Evolutionary conservation across 2,797 vertebrate species (phyloP).

Genomic region (Parambassis ranga): DNA sequence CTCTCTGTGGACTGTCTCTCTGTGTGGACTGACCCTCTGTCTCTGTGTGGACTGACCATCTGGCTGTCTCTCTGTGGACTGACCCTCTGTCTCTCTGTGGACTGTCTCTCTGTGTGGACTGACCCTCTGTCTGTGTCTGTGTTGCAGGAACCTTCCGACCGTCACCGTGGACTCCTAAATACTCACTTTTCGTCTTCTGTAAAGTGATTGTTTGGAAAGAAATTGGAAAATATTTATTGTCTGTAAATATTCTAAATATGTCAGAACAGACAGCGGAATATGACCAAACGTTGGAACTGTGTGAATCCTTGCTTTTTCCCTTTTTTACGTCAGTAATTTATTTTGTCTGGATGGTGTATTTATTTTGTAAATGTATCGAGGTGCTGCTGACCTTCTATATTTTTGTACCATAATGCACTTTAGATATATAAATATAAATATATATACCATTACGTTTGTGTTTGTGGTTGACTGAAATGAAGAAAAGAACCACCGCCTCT

Average conservation of each 20-base stretch:
- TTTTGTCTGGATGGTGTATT: slow-evolving; percentile 94
- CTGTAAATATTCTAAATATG: slow-evolving; percentile 94
- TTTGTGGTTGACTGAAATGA: slow-evolving; percentile 87
- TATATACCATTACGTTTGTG: slow-evolving; percentile 84
- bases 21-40: too few species aligned
- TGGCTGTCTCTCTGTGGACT: too few species aligned
- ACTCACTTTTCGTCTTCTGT: slow-evolving; percentile 84
- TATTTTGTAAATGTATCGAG: slow-evolving; percentile 97
- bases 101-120: background rate
- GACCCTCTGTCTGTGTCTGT: background rate
- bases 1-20: too few species aligned
- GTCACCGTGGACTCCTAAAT: slow-evolving; percentile 79
- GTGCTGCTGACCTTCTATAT: slow-evolving; percentile 97
- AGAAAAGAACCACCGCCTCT: slow-evolving; percentile 70
- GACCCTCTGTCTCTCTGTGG: too few species aligned
- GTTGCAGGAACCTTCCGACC: slow-evolving; percentile 81
- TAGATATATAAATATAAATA: slow-evolving; percentile 92
- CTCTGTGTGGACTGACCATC: too few species aligned
- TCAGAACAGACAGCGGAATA: slow-evolving; percentile 75
- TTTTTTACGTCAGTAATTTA: slow-evolving; percentile 90
- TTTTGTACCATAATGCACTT: slow-evolving; percentile 99
- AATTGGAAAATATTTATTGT: slow-evolving; percentile 94
- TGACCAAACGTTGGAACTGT: slow-evolving; percentile 71
- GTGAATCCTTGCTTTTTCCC: slow-evolving; percentile 76
- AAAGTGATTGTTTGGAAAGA: slow-evolving; percentile 88